Evolutionary conservation across 2,113 vertebrate species (phyloP).

Genomic region (Phalacrocorax carbo): DNA sequence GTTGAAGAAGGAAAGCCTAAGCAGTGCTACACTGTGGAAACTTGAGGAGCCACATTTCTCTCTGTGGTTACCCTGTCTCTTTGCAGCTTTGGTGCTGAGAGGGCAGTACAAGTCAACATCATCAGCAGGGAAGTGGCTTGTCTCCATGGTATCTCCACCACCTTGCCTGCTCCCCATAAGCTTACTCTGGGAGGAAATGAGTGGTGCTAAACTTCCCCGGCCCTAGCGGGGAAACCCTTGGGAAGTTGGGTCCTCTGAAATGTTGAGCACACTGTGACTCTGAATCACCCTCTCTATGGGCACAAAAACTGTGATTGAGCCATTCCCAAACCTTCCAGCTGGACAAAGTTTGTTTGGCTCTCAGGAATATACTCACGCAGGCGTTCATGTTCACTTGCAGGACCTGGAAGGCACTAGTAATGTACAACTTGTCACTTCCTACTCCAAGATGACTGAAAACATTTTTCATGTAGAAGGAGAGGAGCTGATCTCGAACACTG

Average conservation of each 20-base stretch:
- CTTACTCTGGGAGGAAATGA: neutral
- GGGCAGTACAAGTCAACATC: neutral
- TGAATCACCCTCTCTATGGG: neutral
- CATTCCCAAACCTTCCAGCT: neutral
- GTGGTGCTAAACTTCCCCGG: neutral
- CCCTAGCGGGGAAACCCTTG: rapidly evolving
- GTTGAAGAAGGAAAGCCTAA: neutral
- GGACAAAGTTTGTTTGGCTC: neutral
- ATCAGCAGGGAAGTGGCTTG: neutral
- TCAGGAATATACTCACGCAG: conserved; percentile 73
- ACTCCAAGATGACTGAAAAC: conserved; percentile 61
- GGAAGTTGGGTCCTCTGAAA: neutral
- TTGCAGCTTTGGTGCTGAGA: neutral
- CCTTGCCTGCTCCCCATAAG: neutral
- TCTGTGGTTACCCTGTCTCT: neutral
- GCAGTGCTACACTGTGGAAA: neutral
- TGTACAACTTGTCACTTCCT: neutral
- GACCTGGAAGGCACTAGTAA: conserved; percentile 65
- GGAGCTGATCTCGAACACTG: conserved; percentile 67
- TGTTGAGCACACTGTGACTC: neutral
- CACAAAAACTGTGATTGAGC: neutral
- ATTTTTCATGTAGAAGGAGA: conserved; percentile 74
- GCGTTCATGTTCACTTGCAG: conserved; percentile 45
- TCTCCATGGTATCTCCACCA: neutral
- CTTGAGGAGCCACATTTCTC: neutral